Percentiles rank a stretch among this genome's conserved stretches.
phyloP scores from a whole-genome alignment of 2,797 vertebrate species.

The Lycodopsis pacificus region DNA sequence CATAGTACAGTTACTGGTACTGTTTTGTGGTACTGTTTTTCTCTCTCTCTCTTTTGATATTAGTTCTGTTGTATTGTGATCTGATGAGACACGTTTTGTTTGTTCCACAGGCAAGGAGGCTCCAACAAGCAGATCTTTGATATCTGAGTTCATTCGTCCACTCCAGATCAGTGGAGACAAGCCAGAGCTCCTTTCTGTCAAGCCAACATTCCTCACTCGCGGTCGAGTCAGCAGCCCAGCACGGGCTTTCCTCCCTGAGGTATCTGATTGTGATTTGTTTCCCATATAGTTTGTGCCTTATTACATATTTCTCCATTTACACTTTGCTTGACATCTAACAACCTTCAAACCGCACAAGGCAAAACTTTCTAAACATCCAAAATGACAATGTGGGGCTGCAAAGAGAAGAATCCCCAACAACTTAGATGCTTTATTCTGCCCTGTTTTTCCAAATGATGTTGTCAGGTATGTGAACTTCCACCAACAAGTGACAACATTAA shows the following conservation, averaged over 20 bases:
- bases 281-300: constrained; percentile 2
- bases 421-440: not conserved
- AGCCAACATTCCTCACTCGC: constrained; percentile 91
- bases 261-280: constrained; percentile 66
- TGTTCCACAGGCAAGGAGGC: constrained; percentile 89
- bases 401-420: not conserved
- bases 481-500: not conserved
- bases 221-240: constrained; percentile 85
- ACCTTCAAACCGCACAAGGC: not conserved
- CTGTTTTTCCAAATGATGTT: not conserved
- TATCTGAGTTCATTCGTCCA: constrained; percentile 91
- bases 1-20: not conserved
- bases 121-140: constrained; percentile 86
- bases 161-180: constrained; percentile 90
- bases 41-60: not conserved
- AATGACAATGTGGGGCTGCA: not conserved
- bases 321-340: constrained; percentile 9
- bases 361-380: not conserved
- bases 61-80: constrained; percentile 13
- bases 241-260: constrained; percentile 91
- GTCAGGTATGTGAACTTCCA: not conserved
- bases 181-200: constrained; percentile 90
- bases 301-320: not conserved
- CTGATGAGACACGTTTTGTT: constrained; percentile 35
- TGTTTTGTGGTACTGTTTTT: not conserved